These are phyloP conservation scores for Tachystola acroxantha DNA, from an alignment of 2,888 invertebrate species.

Conservation along the genomic window DNA sequence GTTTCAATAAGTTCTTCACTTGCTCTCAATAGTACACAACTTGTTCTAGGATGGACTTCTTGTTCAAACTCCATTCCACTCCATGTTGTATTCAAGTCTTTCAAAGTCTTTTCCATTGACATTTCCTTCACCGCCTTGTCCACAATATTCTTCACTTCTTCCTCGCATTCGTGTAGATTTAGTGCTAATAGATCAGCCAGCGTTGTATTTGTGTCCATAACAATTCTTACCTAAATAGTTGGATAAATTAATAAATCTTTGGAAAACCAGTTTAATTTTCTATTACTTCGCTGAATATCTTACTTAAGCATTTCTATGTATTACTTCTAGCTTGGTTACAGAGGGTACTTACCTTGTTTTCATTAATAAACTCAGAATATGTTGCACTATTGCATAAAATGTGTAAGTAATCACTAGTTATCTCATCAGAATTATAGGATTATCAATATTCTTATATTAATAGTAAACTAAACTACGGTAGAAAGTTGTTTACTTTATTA, in stretches of 20 bases:
- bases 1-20: constrained; percentile 98
- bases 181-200: constrained; percentile 93
- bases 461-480: too few relatives aligned
- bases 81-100: constrained; percentile 95
- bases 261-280: too few relatives aligned
- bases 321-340: too few relatives aligned
- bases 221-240: constrained; percentile 87
- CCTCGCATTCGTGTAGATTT: constrained; percentile 97
- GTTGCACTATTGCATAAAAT: too few relatives aligned
- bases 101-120: constrained; percentile 97
- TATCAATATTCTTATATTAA: too few relatives aligned
- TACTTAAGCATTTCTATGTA: too few relatives aligned
- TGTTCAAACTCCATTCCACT: constrained; percentile 95
- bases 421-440: too few relatives aligned
- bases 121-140: constrained; percentile 99
- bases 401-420: too few relatives aligned
- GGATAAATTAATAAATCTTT: background rate
- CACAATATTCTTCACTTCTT: constrained; percentile 97
- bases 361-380: too few relatives aligned
- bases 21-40: constrained; percentile 90
- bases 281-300: too few relatives aligned
- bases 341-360: too few relatives aligned
- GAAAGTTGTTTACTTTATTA: too few relatives aligned
- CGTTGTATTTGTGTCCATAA: constrained; percentile 95
- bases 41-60: constrained; percentile 92